These are phyloP conservation scores for Montipora capricornis DNA, from an alignment of 64 coral and sea anemone species.

Conservation along the genomic window DNA sequence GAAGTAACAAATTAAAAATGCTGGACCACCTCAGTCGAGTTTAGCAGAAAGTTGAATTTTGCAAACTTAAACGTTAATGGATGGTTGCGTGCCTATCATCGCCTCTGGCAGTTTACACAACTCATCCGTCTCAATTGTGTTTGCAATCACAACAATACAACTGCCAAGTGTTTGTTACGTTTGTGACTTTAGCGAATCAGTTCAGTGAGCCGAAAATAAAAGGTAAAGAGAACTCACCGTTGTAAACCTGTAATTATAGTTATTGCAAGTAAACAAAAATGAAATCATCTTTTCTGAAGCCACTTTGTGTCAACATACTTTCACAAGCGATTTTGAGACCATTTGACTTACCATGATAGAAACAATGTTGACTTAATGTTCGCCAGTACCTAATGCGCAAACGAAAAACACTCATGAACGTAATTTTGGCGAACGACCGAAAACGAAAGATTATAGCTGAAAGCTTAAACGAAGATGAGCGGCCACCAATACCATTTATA, in stretches of 20 bases:
- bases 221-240: too few species aligned
- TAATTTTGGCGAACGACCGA: too few species aligned
- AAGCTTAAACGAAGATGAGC: not conserved
- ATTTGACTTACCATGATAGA: too few species aligned
- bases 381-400: too few species aligned
- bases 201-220: not conserved
- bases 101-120: not conserved
- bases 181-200: not conserved
- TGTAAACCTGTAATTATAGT: not conserved
- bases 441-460: not conserved
- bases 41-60: not conserved
- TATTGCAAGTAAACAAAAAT: not conserved
- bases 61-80: not conserved
- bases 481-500: not conserved
- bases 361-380: too few species aligned
- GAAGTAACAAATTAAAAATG: not conserved
- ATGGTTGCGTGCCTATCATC: not conserved
- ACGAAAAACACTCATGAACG: too few species aligned
- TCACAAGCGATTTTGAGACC: too few species aligned
- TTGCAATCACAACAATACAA: not conserved
- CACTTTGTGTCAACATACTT: not conserved
- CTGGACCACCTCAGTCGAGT: not conserved
- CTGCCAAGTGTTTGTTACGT: not conserved
- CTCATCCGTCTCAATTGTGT: not conserved
- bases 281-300: slow-evolving; percentile 24